These are phyloP conservation scores for Spilogale gracilis DNA, from an alignment of 2,113 vertebrate genomes.

Conservation along the genomic window DNA sequence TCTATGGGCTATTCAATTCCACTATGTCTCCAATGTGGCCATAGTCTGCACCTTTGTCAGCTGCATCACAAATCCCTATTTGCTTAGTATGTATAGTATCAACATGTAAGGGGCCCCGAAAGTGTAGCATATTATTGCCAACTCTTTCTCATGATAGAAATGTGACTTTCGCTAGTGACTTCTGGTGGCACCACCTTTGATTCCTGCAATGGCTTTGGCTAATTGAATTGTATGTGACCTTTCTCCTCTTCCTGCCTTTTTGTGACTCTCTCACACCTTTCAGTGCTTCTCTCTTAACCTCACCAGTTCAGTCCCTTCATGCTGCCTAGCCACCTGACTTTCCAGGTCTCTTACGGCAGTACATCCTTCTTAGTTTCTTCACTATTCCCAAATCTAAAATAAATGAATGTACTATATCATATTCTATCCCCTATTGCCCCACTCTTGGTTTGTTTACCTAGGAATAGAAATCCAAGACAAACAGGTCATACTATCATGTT, in stretches of 20 bases:
- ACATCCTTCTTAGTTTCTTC: neutral
- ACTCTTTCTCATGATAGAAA: neutral
- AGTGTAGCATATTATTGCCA: neutral
- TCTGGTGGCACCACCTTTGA: neutral
- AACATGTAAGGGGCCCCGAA: neutral
- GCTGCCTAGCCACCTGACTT: neutral
- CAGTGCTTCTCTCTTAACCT: neutral
- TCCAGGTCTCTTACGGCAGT: neutral
- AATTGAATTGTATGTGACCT: neutral
- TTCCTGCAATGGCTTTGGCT: neutral
- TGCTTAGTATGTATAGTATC: neutral
- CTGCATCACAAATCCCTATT: neutral
- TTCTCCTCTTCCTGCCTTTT: neutral
- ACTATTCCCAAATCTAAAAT: conserved; percentile 25
- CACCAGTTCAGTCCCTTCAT: neutral
- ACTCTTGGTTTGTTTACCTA: conserved; percentile 22
- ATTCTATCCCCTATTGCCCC: neutral
- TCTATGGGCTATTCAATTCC: neutral
- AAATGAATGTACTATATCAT: neutral
- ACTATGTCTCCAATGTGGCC: neutral
- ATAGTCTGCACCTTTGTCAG: neutral
- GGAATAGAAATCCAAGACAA: conserved; percentile 15
- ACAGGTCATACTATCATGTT: conserved; percentile 11
- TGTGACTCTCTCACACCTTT: neutral
- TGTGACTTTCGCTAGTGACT: neutral